Base-by-base conservation (phyloP, 1,140 invertebrate genomes). In the Colletes gigas region DNA sequence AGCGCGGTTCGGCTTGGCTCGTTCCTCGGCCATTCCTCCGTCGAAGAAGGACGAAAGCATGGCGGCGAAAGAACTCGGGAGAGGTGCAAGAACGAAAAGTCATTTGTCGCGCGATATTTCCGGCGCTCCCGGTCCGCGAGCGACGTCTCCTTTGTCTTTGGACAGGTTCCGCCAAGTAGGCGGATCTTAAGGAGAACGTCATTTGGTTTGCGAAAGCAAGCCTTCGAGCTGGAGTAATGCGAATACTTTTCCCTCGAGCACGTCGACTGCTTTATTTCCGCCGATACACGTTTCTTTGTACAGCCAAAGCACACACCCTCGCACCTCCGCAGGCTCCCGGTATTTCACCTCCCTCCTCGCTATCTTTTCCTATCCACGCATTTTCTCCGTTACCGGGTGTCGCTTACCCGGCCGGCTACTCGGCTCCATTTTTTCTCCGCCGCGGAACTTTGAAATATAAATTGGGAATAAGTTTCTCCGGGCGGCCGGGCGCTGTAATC, bases 121-220 rank as follows among this genome's bases (percentile, higher is more conserved):
- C 59, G 19, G 59, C 59, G 59, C 44, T 47, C 6, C 44, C 44
- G 9, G 44, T 6, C 44, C 44, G 44, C 44, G 1, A 9, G 7
- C 9, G 59, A 60, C 59, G 19, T 54, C 19, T 21, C 39, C 21
- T 57, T 76, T 68, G 62, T 54, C 55, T 82, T 47, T 59, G 30
- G 50, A 39, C 8, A 15, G 52, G 65, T 70, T 30, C 15, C 57
- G 10, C 70, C 65, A 71, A 73, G 69, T 47, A 79, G 69, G 68
- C 70, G 63, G 74, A 65, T 70, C 65, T 62, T 71, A 74, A 72
- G 72, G 67, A 54, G 54, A 71, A 75, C 71, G 77, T 85, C 82
- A 75, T 83, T 84, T 62, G 82, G 66, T 71, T 81, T 75, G 77
- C 52, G 83, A 74, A 83, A 71, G 82, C 77, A 65, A 71, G 59